Evolutionary conservation across 2,113 vertebrate species (phyloP), one percentile per base, ranked within the genome.

Genomic region (Halichoeres trimaculatus): DNA sequence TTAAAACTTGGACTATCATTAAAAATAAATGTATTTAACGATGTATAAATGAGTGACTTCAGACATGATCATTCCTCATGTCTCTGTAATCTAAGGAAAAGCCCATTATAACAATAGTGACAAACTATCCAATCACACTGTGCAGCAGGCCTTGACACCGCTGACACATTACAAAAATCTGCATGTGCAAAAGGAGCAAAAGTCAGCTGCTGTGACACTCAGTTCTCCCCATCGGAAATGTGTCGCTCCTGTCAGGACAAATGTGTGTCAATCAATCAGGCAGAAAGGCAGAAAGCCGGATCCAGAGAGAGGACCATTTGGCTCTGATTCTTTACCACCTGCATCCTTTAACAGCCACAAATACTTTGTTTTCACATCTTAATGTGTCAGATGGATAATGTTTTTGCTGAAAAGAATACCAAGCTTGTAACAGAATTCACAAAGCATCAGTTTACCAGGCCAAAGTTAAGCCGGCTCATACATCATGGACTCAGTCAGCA

Each of bases 121-220:
- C 62, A 70, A 76, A 76, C n/a, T 52, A 73, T 67, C 57, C 70
- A 84, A 77, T 84, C 34, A 59, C 72, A 60, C 30, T 70, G 56
- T 67, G 70, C 74, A 75, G 45, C 65, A 56, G 78, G 23, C 76
- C 84, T 24, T 64, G 63, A 84, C 62, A 75, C 45, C 64, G 45
- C 24, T 16, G n/a, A 35, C 60, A 54, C 19, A 58, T 72, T 61
- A 41, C 4, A 13, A 61, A 68, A 64, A 41, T 71, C 53, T 22
- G 20, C 73, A 43, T 52, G 40, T 23, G 48, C 34, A 40, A 53
- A 63, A 54, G 30, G 47, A 75, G 35, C 24, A 24, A 35, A 51
- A 56, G 53, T 38, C 36, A 30, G 4, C 55, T 11, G 3, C 34
- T 23, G 62, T 24, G 61, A 54, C 20, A 23, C 34, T 45, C 20